Evolutionary conservation across 2,797 vertebrate species (phyloP).

Genomic region (Ptychobarbus kaznakovi): DNA sequence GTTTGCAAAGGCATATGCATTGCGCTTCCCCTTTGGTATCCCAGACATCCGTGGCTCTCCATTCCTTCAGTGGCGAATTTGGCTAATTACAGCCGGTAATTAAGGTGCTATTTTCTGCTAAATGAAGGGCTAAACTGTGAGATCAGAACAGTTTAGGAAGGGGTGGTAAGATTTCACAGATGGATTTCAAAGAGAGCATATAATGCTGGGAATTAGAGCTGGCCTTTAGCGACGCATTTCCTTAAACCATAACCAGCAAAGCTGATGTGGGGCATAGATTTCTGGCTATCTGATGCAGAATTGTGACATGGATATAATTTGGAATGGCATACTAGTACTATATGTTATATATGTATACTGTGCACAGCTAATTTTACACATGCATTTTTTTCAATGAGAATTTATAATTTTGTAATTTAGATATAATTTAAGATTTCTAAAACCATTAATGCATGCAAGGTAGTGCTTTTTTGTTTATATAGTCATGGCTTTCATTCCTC

Average conservation of each 20-base stretch:
- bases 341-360: neutral
- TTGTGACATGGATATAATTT: neutral
- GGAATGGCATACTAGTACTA: neutral
- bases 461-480: neutral
- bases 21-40: neutral
- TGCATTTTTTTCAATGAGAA: neutral
- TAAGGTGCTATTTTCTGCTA: constrained; percentile 39
- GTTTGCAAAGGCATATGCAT: constrained; percentile 6
- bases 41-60: constrained; percentile 7
- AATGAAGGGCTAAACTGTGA: constrained; percentile 25
- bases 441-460: neutral
- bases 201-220: constrained; percentile 16
- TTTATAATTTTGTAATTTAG: neutral
- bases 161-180: constrained; percentile 26
- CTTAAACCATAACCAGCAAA: neutral
- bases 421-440: neutral
- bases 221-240: neutral
- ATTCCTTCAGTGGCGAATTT: constrained; percentile 30
- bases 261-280: neutral
- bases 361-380: neutral
- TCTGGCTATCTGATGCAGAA: neutral
- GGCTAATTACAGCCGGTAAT: constrained; percentile 33
- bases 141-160: constrained; percentile 10
- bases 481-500: neutral
- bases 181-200: constrained; percentile 25